phyloP scores from a whole-genome alignment of 2,113 vertebrate species.

The Edolisoma coerulescens region DNA sequence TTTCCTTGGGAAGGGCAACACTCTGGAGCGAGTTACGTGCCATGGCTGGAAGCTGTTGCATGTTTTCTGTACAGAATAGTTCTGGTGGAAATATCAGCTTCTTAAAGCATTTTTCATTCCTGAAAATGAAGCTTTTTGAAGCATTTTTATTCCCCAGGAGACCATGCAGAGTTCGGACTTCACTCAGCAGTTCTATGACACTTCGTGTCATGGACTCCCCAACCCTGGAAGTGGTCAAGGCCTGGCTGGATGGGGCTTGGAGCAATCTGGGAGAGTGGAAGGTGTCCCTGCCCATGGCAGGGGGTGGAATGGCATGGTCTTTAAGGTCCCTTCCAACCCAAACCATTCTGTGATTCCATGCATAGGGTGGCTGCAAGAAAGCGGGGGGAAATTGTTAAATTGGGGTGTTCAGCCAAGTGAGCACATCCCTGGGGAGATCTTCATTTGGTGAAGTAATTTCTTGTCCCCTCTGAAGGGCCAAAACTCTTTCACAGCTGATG shows the following conservation, averaged over 20 bases:
- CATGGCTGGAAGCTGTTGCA: neutral
- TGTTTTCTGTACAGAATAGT: neutral
- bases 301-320: neutral
- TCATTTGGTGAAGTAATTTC: neutral
- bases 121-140: fast-evolving
- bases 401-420: neutral
- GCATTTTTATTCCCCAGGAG: neutral
- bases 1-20: neutral
- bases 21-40: neutral
- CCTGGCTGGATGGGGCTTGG: fast-evolving
- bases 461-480: neutral
- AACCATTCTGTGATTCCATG: neutral
- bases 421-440: fast-evolving
- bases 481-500: neutral
- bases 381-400: fast-evolving
- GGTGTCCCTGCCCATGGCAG: neutral
- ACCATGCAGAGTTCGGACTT: fast-evolving
- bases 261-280: neutral
- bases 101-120: neutral
- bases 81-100: neutral
- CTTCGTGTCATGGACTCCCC: fast-evolving
- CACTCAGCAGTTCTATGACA: neutral
- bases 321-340: neutral
- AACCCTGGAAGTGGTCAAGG: neutral
- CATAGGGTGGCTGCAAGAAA: neutral